Percentiles rank a stretch among this genome's conserved stretches.
These are phyloP conservation scores for Catostomus latipinnis DNA, from an alignment of 2,797 vertebrate genomes.

Conservation along the genomic window DNA sequence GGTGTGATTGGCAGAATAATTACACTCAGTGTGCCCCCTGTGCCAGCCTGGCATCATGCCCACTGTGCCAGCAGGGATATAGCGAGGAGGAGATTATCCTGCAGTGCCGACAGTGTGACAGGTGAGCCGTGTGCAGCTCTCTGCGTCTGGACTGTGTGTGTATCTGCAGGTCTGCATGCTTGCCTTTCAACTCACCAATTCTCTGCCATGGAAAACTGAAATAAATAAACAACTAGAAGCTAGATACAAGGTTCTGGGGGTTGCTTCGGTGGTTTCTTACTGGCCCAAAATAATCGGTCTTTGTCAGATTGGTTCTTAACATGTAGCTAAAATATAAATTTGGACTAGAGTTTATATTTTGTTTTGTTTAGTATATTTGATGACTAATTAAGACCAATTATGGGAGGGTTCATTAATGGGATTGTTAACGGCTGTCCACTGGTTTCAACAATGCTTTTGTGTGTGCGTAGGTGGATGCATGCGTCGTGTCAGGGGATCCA, in stretches of 20 bases:
- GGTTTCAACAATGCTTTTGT: neutral
- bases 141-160: slow-evolving; percentile 11
- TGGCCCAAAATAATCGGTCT: too few species aligned
- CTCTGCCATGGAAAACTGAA: neutral
- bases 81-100: slow-evolving; percentile 93
- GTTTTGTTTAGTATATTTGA: too few species aligned
- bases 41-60: slow-evolving; percentile 90
- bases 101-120: slow-evolving; percentile 95
- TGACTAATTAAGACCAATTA: too few species aligned
- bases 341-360: too few species aligned
- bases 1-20: slow-evolving; percentile 99
- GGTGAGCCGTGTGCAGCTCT: slow-evolving; percentile 74
- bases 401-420: too few species aligned
- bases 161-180: slow-evolving; percentile 26
- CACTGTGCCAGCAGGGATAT: slow-evolving; percentile 89
- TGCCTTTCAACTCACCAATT: neutral
- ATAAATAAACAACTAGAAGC: too few species aligned
- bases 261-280: too few species aligned
- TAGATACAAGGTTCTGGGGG: too few species aligned
- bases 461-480: slow-evolving; percentile 91
- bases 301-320: too few species aligned
- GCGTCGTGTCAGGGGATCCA: slow-evolving; percentile 93
- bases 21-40: slow-evolving; percentile 97
- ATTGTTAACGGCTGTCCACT: neutral
- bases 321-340: too few species aligned